phyloP scores from a whole-genome alignment of 2,113 vertebrate species.

The Ifrita kowaldi region DNA sequence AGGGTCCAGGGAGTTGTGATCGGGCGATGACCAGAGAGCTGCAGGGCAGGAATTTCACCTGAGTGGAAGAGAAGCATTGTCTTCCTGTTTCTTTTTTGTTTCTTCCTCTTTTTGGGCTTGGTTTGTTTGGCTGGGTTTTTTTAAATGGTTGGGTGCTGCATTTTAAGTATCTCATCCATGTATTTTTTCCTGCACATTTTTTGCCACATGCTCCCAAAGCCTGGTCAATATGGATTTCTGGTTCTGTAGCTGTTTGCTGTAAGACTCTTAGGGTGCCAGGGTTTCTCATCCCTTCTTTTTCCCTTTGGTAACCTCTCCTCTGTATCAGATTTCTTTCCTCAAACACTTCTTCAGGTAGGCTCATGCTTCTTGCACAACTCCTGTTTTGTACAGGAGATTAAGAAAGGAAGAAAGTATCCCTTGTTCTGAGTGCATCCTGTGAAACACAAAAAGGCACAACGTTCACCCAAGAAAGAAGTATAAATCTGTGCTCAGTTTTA shows the following conservation, averaged over 20 bases:
- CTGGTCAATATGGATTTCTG: not conserved
- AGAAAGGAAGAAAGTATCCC: not conserved
- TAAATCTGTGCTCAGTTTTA: not conserved
- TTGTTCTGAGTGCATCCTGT: not conserved
- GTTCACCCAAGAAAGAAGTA: not conserved
- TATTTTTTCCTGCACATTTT: not conserved
- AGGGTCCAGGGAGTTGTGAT: not conserved
- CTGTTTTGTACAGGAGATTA: not conserved
- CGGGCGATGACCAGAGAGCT: not conserved
- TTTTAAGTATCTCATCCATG: not conserved
- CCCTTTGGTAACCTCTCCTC: not conserved
- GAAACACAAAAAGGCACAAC: not conserved
- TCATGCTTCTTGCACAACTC: not conserved
- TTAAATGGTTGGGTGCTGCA: not conserved
- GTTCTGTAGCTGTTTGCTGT: not conserved
- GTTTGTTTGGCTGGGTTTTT: not conserved
- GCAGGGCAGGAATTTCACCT: not conserved
- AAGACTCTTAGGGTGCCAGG: not conserved
- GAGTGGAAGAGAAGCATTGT: not conserved
- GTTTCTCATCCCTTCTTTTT: not conserved
- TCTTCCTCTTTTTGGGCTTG: not conserved
- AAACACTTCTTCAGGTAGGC: not conserved
- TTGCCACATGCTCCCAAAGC: not conserved
- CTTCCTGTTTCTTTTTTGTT: not conserved
- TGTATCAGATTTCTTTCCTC: not conserved